phyloP scores from a whole-genome alignment of 2,888 invertebrate species.

The Lordiphosa fenestrarum region DNA sequence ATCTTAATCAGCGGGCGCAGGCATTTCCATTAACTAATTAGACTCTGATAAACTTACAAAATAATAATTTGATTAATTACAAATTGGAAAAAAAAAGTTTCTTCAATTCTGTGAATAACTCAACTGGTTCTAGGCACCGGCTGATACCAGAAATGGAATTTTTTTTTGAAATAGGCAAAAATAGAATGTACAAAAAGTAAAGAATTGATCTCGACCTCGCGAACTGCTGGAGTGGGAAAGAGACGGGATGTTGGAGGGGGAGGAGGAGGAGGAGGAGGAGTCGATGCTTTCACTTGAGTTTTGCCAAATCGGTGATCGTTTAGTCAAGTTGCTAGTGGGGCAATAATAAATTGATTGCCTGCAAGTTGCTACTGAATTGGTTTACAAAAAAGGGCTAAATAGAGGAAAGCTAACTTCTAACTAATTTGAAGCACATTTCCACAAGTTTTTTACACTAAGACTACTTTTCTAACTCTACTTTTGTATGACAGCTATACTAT shows the following conservation, averaged over 20 bases:
- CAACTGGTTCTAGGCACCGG: slow-evolving; percentile 25
- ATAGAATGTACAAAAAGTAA: slow-evolving; percentile 18
- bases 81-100: too few species aligned
- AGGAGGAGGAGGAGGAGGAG: not conserved
- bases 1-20: slow-evolving; percentile 6
- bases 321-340: too few species aligned
- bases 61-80: slow-evolving; percentile 19
- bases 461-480: too few species aligned
- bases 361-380: not conserved
- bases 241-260: slow-evolving; percentile 19
- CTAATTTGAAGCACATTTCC: too few species aligned
- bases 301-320: not conserved
- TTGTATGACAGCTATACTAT: too few species aligned
- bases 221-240: slow-evolving; percentile 7
- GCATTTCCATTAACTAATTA: slow-evolving; percentile 7
- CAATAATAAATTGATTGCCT: not conserved
- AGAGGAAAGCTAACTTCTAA: too few species aligned
- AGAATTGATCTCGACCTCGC: slow-evolving; percentile 4
- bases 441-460: too few species aligned
- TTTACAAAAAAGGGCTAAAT: too few species aligned
- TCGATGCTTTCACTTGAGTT: slow-evolving; percentile 1
- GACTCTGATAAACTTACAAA: not conserved
- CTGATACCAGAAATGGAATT: slow-evolving; percentile 25
- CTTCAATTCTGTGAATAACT: too few species aligned
- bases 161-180: slow-evolving; percentile 11